A percentile compares a stretch with the other conserved stretches of the same genome.
Conservation (phyloP, 2,113 vertebrate genomes). For the Oxygymnocypris stewartii region DNA sequence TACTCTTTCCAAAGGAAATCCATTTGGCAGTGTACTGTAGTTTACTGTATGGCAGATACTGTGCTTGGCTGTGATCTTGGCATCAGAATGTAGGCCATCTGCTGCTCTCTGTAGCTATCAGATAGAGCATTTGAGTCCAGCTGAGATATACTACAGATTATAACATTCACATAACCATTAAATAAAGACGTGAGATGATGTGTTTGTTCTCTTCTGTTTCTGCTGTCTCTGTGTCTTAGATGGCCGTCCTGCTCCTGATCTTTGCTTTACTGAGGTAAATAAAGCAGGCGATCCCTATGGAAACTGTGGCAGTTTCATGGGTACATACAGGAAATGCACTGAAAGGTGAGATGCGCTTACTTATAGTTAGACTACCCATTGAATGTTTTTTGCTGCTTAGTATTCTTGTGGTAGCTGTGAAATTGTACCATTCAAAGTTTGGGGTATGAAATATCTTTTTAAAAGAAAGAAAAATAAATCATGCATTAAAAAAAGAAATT, state of each 20-base stretch:
- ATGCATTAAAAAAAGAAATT: not conserved
- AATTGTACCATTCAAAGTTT: not conserved
- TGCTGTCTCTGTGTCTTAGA: constrained; percentile 68
- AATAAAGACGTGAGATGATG: not conserved
- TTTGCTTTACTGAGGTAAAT: constrained; percentile 90
- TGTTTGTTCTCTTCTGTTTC: not conserved
- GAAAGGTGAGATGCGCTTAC: constrained; percentile 73
- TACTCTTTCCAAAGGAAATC: not conserved
- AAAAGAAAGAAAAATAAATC: not conserved
- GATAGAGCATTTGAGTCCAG: not conserved
- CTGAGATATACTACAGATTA: not conserved
- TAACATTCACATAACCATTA: not conserved
- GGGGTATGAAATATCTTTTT: no score
- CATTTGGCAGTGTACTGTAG: not conserved
- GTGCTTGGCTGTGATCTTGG: constrained; percentile 10
- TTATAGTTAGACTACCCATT: not conserved
- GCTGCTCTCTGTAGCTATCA: not conserved
- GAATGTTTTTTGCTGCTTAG: not conserved
- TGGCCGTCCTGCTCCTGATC: constrained; percentile 82
- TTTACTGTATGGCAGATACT: not conserved
- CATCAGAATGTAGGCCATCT: constrained; percentile 3
- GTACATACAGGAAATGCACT: constrained; percentile 85
- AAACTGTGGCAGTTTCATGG: constrained; percentile 90
- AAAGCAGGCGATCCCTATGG: constrained; percentile 89
- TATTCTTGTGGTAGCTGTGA: not conserved